Percentiles rank a stretch among this genome's conserved stretches.
Conservation (phyloP, 2,113 vertebrate genomes). For the Zeus faber region DNA sequence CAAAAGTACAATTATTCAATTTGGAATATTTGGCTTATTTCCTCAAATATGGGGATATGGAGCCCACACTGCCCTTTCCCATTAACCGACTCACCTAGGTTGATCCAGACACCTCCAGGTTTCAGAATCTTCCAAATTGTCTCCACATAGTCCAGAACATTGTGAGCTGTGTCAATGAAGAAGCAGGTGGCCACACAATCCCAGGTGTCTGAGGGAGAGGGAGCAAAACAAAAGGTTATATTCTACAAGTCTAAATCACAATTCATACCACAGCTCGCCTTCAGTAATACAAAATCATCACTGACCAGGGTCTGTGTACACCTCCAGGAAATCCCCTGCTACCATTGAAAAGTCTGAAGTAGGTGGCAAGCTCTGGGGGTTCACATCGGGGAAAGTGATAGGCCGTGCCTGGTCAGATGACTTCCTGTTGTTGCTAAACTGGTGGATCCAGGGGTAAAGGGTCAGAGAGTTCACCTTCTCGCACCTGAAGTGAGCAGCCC, state of each 20-base stretch:
- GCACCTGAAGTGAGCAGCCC: constrained; percentile 80
- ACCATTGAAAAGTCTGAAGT: constrained; percentile 97
- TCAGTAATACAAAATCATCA: no score
- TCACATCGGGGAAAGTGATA: constrained; percentile 91
- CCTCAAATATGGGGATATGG: no score
- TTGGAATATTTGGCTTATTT: no score
- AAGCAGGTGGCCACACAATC: constrained; percentile 98
- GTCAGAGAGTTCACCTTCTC: constrained; percentile 88
- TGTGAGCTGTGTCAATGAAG: constrained; percentile 98
- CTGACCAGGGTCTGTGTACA: constrained; percentile 90
- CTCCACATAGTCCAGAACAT: constrained; percentile 96
- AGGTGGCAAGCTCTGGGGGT: constrained; percentile 89
- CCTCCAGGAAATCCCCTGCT: constrained; percentile 96
- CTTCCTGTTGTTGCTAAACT: constrained; percentile 97
- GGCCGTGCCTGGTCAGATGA: constrained; percentile 91
- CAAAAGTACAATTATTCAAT: no score
- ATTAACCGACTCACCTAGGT: constrained; percentile 83
- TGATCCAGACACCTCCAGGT: constrained; percentile 97
- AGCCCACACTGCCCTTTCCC: no score
- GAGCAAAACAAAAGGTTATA: neutral
- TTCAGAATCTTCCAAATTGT: constrained; percentile 99
- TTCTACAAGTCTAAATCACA: neutral
- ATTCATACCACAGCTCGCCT: neutral
- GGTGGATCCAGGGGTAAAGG: constrained; percentile 98
- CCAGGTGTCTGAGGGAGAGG: constrained; percentile 81